Percentiles rank a stretch among this genome's conserved stretches.
These are phyloP conservation scores for Labeo rohita DNA, from an alignment of 2,113 vertebrate species.

Conservation along the genomic window DNA sequence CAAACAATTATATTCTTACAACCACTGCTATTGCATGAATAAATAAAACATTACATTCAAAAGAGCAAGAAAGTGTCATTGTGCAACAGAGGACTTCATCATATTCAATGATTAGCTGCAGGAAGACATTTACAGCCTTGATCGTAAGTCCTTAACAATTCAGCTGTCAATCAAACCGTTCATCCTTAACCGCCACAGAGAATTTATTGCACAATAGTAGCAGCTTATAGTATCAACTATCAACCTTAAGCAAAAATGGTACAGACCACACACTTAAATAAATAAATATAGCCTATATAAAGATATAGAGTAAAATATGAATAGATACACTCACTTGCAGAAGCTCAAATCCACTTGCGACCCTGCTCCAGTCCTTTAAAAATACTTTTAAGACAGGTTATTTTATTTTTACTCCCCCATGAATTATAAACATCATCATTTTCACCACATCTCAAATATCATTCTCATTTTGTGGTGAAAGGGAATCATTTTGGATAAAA, in stretches of 20 bases:
- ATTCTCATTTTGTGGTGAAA: background rate
- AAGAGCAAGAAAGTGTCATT: background rate
- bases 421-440: background rate
- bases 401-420: background rate
- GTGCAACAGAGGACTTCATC: background rate
- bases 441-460: background rate
- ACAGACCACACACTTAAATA: background rate
- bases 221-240: conserved; percentile 12
- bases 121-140: conserved; percentile 14
- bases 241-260: background rate
- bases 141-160: conserved; percentile 21
- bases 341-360: background rate
- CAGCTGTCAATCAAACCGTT: conserved; percentile 50
- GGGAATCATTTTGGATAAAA: background rate
- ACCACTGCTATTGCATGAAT: background rate
- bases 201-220: background rate
- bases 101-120: conserved; percentile 5
- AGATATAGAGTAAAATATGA: background rate
- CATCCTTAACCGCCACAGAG: conserved; percentile 37
- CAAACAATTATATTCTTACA: background rate
- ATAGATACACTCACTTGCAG: background rate
- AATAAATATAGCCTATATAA: background rate
- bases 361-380: background rate
- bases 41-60: background rate
- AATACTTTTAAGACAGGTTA: background rate